These are phyloP conservation scores for Rhizoglyphus robini DNA, from an alignment of 1,140 invertebrate genomes.

Conservation along the genomic window DNA sequence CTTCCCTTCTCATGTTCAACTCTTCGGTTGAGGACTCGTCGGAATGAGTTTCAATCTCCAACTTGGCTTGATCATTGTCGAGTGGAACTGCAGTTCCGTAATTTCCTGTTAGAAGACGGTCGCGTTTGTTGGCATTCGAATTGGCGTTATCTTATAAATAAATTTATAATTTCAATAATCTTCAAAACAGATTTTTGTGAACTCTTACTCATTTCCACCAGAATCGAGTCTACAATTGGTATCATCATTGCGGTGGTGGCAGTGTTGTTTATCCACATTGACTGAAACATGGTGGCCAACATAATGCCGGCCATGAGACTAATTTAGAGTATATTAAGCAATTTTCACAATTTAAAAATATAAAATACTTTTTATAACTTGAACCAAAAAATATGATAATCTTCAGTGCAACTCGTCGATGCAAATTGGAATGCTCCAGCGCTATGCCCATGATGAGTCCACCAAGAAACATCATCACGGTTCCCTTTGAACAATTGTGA, in stretches of 20 bases:
- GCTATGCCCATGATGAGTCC: conserved; percentile 35
- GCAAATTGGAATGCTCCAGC: conserved; percentile 36
- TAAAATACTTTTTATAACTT: conserved; percentile 1
- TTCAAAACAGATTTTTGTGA: too few species aligned
- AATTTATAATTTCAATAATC: neutral
- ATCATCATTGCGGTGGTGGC: conserved; percentile 73
- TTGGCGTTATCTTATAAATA: too few species aligned
- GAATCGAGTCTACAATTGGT: conserved; percentile 59
- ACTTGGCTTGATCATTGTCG: too few species aligned
- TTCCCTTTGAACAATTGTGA: conserved; percentile 53
- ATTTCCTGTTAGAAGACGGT: too few species aligned
- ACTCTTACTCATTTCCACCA: conserved; percentile 25
- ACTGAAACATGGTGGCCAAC: conserved; percentile 60
- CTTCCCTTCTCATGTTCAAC: too few species aligned
- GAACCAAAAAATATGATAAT: conserved; percentile 32
- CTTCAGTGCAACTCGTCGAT: conserved; percentile 35
- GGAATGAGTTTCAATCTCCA: too few species aligned
- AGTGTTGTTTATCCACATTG: conserved; percentile 74
- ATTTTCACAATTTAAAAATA: neutral
- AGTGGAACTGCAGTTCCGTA: too few species aligned
- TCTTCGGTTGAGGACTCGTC: too few species aligned
- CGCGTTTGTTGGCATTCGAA: too few species aligned
- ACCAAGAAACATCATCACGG: conserved; percentile 40
- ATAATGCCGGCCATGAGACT: conserved; percentile 55
- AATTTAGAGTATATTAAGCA: neutral